phyloP scores from a whole-genome alignment of 2,113 vertebrate genomes.

The Ifrita kowaldi region DNA sequence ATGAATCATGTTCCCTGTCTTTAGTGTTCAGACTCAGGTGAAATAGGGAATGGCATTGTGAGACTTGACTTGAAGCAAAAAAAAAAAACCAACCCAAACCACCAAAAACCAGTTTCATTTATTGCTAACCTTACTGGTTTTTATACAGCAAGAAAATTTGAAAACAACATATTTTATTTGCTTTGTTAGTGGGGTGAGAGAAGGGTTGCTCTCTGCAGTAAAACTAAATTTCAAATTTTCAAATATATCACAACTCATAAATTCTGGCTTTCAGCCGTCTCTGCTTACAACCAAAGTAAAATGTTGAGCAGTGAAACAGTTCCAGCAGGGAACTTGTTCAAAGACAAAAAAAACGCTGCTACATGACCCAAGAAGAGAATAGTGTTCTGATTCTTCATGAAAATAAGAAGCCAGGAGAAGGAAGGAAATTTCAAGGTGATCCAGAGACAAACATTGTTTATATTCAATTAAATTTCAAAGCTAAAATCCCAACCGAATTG shows the following conservation, averaged over 20 bases:
- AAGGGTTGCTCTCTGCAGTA: not conserved
- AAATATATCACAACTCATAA: not conserved
- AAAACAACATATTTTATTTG: not conserved
- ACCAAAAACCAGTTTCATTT: not conserved
- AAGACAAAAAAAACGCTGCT: not conserved
- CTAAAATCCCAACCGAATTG: constrained; percentile 37
- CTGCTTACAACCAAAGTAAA: not conserved
- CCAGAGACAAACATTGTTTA: constrained; percentile 28
- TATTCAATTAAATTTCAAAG: constrained; percentile 55
- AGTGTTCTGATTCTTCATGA: not conserved
- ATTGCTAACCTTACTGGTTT: not conserved
- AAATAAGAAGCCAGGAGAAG: not conserved
- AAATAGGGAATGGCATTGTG: not conserved
- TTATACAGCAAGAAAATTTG: not conserved
- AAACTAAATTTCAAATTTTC: not conserved
- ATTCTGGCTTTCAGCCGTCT: not conserved
- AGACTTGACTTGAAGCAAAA: not conserved
- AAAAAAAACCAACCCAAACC: not conserved
- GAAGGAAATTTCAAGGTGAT: constrained; percentile 30
- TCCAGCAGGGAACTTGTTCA: not conserved
- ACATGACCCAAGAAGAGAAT: not conserved
- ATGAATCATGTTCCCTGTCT: not conserved
- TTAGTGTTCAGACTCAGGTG: not conserved
- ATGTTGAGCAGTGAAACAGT: not conserved
- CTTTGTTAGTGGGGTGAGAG: not conserved